These are phyloP conservation scores for Myotis daubentonii DNA, from an alignment of 2,797 vertebrate genomes.

Conservation along the genomic window DNA sequence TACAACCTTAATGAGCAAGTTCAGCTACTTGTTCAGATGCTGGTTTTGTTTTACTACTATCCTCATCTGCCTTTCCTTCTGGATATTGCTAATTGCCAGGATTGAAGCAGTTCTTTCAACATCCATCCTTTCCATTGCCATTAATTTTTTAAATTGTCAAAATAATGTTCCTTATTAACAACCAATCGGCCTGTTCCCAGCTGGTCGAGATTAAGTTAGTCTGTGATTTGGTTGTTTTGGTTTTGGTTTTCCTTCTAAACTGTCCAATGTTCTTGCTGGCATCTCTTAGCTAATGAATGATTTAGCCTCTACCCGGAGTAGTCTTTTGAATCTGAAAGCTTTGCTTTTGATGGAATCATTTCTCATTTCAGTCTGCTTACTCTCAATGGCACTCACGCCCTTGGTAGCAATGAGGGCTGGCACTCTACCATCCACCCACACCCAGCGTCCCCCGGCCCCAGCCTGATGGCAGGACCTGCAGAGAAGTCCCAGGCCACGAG, in stretches of 20 bases:
- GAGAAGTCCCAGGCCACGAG: not conserved
- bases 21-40: not conserved
- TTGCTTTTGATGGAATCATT: not conserved
- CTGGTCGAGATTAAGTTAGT: not conserved
- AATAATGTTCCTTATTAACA: constrained; percentile 38
- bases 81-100: not conserved
- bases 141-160: constrained; percentile 23
- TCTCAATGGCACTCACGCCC: not conserved
- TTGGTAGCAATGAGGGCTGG: not conserved
- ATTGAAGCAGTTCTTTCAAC: constrained; percentile 18
- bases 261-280: not conserved
- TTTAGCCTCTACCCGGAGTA: not conserved
- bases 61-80: not conserved
- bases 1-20: not conserved
- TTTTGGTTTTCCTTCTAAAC: constrained; percentile 32
- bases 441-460: not conserved
- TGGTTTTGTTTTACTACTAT: not conserved
- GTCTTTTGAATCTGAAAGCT: constrained; percentile 28
- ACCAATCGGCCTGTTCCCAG: not conserved
- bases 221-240: constrained; percentile 1
- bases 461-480: not conserved
- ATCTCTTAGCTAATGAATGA: not conserved
- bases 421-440: not conserved
- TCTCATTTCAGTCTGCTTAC: not conserved
- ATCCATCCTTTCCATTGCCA: not conserved